Base-by-base conservation (phyloP, 2,797 vertebrate genomes). In the Amphiprion clarkii region DNA sequence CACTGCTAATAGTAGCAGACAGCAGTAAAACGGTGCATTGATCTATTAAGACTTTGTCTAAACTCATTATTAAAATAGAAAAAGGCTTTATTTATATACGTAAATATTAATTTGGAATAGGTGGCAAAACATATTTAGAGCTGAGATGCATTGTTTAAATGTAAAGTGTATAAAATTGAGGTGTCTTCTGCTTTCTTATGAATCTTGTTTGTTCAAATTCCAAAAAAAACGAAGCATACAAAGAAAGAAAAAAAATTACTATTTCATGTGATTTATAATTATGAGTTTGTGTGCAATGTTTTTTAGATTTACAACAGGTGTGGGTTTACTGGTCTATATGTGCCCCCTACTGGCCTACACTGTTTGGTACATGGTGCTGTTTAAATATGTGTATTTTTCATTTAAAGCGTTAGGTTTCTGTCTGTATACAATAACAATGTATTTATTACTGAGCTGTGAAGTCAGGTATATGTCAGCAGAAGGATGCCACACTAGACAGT, bases 341-440 rank as follows among this genome's bases (percentile, higher is more conserved):
- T 91, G 90, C 91, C 89, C 81, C 86, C 92, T 93, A 62, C 85
- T 92, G 92, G 87, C 56, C 6, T 5, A 25, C 9, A 3, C 1
- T 11, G 31, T 70, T 71, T 56, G 2, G 68, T 88, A 61, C 90
- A 91, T 31, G 17, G 21, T 21, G 6, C 2, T 25, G 0, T 42
- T 14, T 27, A 17, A 49, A 31, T 17, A 21, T 40, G 31, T 56
- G 11, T 31, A 10, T 19, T 66, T 14, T 31, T 8, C 1, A 7
- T 17, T 14, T 1, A 4, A 17, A 46, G 40, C 5, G 19, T 5
- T 17, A 17, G 16, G 16, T 19, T 46, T 16, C 44, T 46, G 1
- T 0, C 1, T 19, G 6, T 16, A 19, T 16, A 16, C 40, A 44
- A 44, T 44, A 6, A 5, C 17, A 6, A 19, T 48, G 4, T 7